Percentiles rank a stretch among this genome's conserved stretches.
Evolutionary conservation across 2,797 vertebrate species (phyloP).

Genomic region (Martes flavigula): DNA sequence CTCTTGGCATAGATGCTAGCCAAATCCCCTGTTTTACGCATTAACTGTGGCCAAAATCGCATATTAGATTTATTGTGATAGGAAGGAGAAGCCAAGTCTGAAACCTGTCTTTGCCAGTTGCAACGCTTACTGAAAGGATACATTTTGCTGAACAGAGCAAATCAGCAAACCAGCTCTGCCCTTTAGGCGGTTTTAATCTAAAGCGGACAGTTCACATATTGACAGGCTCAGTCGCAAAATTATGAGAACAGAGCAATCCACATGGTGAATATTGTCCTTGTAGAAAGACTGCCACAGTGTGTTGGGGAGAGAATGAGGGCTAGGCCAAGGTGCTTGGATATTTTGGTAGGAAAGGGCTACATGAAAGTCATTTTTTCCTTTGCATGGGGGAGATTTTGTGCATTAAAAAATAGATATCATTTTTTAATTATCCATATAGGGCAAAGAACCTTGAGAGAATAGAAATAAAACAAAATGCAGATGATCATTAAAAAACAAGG

Average conservation of each 20-base stretch:
- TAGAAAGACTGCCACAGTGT: not conserved
- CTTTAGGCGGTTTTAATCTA: not conserved
- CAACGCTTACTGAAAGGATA: not conserved
- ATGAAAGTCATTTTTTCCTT: not conserved
- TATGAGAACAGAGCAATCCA: not conserved
- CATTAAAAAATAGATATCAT: not conserved
- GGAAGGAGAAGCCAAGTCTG: not conserved
- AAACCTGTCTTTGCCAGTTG: not conserved
- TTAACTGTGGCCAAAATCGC: not conserved
- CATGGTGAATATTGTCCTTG: accelerated
- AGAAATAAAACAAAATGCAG: not conserved
- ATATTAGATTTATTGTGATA: not conserved
- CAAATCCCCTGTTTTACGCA: not conserved
- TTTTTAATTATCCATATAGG: not conserved
- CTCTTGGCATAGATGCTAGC: not conserved
- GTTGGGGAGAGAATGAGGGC: not conserved
- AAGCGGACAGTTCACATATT: not conserved
- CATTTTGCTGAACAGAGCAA: not conserved
- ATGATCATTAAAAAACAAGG: not conserved
- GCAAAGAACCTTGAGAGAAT: not conserved
- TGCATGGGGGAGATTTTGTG: not conserved
- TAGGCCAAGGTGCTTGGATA: not conserved
- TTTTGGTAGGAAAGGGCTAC: not conserved
- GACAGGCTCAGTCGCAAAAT: not conserved
- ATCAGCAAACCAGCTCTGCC: not conserved